Conservation (phyloP, 2,888 invertebrate genomes). For the Cryptophagus acutangulus region DNA sequence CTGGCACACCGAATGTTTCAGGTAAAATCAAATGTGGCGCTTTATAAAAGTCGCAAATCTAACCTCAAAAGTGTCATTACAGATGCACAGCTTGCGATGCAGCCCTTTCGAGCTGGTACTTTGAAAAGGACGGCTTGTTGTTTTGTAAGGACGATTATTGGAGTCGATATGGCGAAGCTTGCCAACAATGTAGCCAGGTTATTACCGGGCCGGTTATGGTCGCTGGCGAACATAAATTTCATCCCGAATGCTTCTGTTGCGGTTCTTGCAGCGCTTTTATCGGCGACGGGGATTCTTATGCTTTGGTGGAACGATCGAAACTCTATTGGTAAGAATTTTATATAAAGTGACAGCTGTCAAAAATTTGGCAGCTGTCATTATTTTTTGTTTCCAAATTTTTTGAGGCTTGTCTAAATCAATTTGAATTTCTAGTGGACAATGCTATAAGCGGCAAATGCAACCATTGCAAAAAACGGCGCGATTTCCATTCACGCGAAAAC, state of each 20-base stretch:
- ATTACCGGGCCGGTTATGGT: constrained; percentile 91
- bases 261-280: constrained; percentile 74
- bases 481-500: constrained; percentile 51
- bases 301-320: constrained; percentile 83
- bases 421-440: constrained; percentile 60
- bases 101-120: constrained; percentile 85
- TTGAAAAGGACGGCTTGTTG: constrained; percentile 83
- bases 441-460: constrained; percentile 70
- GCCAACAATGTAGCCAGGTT: constrained; percentile 80
- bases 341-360: too few species aligned
- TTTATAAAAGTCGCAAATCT: constrained; percentile 1
- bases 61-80: constrained; percentile 19
- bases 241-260: constrained; percentile 93
- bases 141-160: constrained; percentile 89
- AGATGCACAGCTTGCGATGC: constrained; percentile 88
- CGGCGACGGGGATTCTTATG: constrained; percentile 89
- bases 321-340: constrained; percentile 67
- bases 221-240: constrained; percentile 91
- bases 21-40: constrained; percentile 50
- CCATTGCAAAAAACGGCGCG: constrained; percentile 53
- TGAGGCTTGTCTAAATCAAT: constrained; percentile 6
- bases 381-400: not conserved
- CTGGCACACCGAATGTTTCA: constrained; percentile 87
- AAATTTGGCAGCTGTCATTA: too few species aligned
- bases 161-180: constrained; percentile 81